Conservation (phyloP, 1,140 invertebrate species). For the Rhagoletis pomonella region DNA sequence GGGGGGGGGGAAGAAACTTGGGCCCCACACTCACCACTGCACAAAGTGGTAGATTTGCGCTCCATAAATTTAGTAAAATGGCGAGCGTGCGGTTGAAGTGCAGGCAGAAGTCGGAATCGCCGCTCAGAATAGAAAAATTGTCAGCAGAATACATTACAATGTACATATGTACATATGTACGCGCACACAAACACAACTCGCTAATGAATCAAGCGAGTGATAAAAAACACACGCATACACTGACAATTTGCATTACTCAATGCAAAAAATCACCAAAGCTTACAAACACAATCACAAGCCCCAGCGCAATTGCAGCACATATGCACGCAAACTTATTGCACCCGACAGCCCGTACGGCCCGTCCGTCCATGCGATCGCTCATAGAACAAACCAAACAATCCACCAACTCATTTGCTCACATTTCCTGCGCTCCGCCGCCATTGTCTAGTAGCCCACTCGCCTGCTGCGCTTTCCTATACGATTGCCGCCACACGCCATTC, state of each 20-base stretch:
- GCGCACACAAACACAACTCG: conserved; percentile 22
- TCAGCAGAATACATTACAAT: neutral
- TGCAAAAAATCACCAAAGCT: conserved; percentile 13
- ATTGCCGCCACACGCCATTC: neutral
- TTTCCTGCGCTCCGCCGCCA: neutral
- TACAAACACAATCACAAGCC: conserved; percentile 32
- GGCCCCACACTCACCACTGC: neutral
- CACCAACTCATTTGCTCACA: conserved; percentile 25
- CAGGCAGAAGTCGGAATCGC: neutral
- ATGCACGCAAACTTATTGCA: neutral
- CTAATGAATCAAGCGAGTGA: conserved; percentile 9
- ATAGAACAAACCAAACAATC: conserved; percentile 1
- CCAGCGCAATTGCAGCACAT: neutral
- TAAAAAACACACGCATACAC: conserved; percentile 3
- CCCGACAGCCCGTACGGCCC: neutral
- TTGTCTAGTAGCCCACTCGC: neutral
- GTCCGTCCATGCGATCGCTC: neutral
- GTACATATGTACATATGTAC: neutral
- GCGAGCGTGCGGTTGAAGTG: neutral
- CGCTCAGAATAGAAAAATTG: neutral
- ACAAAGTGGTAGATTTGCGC: neutral
- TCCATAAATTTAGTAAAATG: neutral
- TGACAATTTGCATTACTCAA: neutral
- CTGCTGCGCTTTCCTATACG: neutral
- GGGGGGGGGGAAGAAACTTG: neutral